phyloP scores from a whole-genome alignment of 2,113 vertebrate genomes.

The Montifringilla adamsi region DNA sequence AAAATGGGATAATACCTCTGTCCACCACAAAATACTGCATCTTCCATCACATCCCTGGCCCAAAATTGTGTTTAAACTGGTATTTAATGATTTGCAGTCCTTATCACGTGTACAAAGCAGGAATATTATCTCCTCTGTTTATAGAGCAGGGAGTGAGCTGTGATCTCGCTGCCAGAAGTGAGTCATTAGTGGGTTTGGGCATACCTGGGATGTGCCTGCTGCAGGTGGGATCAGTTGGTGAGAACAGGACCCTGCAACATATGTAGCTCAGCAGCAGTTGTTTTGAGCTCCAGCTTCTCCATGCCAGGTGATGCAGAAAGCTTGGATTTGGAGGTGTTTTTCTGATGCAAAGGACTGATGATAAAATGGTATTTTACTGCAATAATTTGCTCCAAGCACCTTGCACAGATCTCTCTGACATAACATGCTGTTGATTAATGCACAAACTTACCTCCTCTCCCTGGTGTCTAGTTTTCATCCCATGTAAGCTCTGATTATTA shows the following conservation, averaged over 20 bases:
- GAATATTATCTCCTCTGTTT: background rate
- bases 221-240: background rate
- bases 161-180: fast-evolving
- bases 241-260: background rate
- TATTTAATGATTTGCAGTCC: background rate
- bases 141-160: background rate
- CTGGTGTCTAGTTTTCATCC: slow-evolving; percentile 4
- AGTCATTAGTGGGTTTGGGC: background rate
- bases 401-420: background rate
- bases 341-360: background rate
- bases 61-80: background rate
- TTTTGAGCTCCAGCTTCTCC: background rate
- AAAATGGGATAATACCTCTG: background rate
- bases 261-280: background rate
- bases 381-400: background rate
- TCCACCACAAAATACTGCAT: background rate
- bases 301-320: background rate
- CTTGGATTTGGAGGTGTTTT: background rate
- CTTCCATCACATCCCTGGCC: background rate
- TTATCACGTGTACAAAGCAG: background rate
- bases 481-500: background rate
- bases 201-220: background rate
- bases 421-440: background rate
- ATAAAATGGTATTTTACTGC: background rate
- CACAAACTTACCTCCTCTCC: background rate